Conservation (phyloP, 2,113 vertebrate genomes). For the cat (Felis catus) region DNA sequence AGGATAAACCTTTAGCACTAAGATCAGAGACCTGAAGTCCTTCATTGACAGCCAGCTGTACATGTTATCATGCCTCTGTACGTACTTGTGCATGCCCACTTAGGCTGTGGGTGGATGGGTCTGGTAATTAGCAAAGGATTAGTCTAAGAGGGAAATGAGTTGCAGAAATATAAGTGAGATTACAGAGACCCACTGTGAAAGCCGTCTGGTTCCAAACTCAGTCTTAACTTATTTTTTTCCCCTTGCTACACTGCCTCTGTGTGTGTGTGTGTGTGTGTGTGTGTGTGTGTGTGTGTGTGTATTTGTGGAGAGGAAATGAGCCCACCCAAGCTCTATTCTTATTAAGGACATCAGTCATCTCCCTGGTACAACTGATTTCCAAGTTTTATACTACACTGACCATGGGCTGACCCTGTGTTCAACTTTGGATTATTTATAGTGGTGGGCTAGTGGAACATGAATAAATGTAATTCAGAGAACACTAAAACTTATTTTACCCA, state of each 20-base stretch:
- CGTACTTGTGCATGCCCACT: not conserved
- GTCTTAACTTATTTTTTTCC: not conserved
- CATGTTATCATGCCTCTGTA: not conserved
- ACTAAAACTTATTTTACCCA: conserved; percentile 41
- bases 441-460: conserved; percentile 21
- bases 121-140: conserved; percentile 49
- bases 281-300: no score
- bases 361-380: conserved; percentile 30
- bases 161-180: conserved; percentile 49
- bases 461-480: conserved; percentile 17
- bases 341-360: conserved; percentile 71
- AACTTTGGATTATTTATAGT: conserved; percentile 49
- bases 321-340: conserved; percentile 7
- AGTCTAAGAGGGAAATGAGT: conserved; percentile 52
- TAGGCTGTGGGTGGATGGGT: not conserved
- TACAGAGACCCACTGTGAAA: conserved; percentile 41
- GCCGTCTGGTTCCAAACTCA: not conserved
- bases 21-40: not conserved
- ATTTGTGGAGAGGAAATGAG: conserved; percentile 49
- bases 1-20: not conserved
- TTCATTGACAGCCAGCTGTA: not conserved
- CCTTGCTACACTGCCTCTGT: not conserved
- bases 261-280: not conserved
- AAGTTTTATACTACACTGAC: conserved; percentile 70
- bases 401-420: conserved; percentile 43